Percentiles rank a stretch among this genome's conserved stretches.
Evolutionary conservation across 2,888 invertebrate genomes (phyloP).

Genomic region (Drosophila pegasa): DNA sequence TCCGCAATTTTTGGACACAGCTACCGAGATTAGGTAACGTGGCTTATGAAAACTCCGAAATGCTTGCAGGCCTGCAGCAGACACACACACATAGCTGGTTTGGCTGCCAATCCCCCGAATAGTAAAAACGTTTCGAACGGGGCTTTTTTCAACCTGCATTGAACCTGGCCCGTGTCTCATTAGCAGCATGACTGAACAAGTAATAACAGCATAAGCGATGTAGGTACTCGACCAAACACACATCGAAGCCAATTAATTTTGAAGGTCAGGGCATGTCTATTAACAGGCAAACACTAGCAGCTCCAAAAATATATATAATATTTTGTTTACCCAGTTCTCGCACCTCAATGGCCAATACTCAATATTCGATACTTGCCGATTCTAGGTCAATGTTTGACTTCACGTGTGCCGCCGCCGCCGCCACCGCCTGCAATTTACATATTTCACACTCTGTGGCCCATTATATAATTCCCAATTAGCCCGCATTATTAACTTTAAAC

Average conservation of each 20-base stretch:
- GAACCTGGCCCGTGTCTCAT: constrained; percentile 63
- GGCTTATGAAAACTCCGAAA: constrained; percentile 45
- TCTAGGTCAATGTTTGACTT: constrained; percentile 65
- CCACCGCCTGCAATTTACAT: constrained; percentile 63
- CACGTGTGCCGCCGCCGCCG: constrained; percentile 16
- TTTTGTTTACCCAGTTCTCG: constrained; percentile 66
- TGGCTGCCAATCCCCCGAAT: constrained; percentile 51
- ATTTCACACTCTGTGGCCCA: constrained; percentile 34
- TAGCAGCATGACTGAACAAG: constrained; percentile 67
- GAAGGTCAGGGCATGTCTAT: constrained; percentile 70
- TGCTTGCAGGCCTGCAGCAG: constrained; percentile 37
- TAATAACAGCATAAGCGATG: constrained; percentile 59
- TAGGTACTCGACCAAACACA: constrained; percentile 40
- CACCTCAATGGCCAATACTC: constrained; percentile 48
- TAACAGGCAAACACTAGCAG: constrained; percentile 49
- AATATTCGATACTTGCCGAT: constrained; percentile 31
- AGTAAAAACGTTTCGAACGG: constrained; percentile 21
- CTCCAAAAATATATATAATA: constrained; percentile 12
- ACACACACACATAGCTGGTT: constrained; percentile 3
- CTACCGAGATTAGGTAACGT: constrained; percentile 65
- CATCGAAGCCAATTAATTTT: constrained; percentile 68
- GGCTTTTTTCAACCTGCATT: constrained; percentile 51
- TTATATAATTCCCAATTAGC: constrained; percentile 69
- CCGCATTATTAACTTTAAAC: constrained; percentile 72
- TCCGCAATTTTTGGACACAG: constrained; percentile 59